phyloP scores from a whole-genome alignment of 1,140 invertebrate genomes.

The Papilio dardanus region DNA sequence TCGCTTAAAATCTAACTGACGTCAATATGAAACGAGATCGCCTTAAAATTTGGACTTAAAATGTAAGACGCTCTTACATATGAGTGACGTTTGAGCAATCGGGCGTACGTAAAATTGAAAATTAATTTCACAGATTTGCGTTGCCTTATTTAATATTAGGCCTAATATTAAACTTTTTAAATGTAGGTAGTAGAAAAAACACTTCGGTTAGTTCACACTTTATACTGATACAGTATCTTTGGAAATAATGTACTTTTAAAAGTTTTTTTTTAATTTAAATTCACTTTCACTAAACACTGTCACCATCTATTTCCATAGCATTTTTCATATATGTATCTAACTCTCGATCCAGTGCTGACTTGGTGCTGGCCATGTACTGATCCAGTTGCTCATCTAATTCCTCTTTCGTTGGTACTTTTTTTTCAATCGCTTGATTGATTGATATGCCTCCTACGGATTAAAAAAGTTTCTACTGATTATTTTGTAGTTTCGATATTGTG shows the following conservation, averaged over 20 bases:
- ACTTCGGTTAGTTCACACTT: not conserved
- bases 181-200: not conserved
- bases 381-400: conserved; percentile 84
- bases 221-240: not conserved
- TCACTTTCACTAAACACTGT: conserved; percentile 26
- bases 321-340: conserved; percentile 80
- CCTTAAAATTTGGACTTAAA: too few relatives aligned
- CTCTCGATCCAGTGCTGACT: conserved; percentile 81
- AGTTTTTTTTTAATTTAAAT: not conserved
- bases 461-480: too few relatives aligned
- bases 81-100: too few relatives aligned
- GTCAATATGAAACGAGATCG: too few relatives aligned
- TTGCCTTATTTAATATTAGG: too few relatives aligned
- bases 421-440: conserved; percentile 47
- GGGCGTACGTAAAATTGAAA: too few relatives aligned
- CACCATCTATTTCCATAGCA: conserved; percentile 60
- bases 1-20: too few relatives aligned
- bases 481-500: too few relatives aligned
- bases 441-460: conserved; percentile 51
- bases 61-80: too few relatives aligned
- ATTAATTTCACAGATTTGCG: too few relatives aligned
- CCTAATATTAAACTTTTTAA: not conserved
- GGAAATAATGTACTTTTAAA: not conserved
- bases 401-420: conserved; percentile 76
- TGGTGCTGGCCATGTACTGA: conserved; percentile 84